These are phyloP conservation scores for Cynaeus angustus DNA, from an alignment of 2,888 invertebrate species.

Conservation along the genomic window DNA sequence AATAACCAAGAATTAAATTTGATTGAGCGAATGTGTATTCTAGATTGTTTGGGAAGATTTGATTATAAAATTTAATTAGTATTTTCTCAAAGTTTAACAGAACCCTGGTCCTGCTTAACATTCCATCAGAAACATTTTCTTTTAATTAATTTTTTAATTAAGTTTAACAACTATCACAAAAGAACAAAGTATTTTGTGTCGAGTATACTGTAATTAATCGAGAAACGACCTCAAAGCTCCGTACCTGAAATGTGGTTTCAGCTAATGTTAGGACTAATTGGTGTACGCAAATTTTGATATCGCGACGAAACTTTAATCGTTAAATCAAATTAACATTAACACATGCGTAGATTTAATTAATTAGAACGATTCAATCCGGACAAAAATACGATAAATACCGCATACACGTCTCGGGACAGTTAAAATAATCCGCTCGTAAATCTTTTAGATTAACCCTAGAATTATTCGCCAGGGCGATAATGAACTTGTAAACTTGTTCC, in stretches of 20 bases:
- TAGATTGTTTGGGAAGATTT: conserved; percentile 38
- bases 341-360: too few species aligned
- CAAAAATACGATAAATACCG: too few species aligned
- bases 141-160: conserved; percentile 47
- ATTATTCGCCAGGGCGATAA: background rate
- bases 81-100: conserved; percentile 24
- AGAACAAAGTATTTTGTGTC: background rate
- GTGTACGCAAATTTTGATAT: too few species aligned
- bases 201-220: background rate
- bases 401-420: too few species aligned
- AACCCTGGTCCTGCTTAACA: conserved; percentile 6
- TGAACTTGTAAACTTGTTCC: conserved; percentile 29
- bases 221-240: too few species aligned
- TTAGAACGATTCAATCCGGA: too few species aligned
- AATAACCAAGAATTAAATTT: conserved; percentile 40
- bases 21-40: conserved; percentile 39
- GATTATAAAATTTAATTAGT: conserved; percentile 47
- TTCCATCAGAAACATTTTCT: conserved; percentile 41
- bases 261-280: too few species aligned
- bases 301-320: too few species aligned
- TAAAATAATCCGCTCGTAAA: too few species aligned
- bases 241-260: too few species aligned
- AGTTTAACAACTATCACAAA: conserved; percentile 29
- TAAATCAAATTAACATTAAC: too few species aligned
- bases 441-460: background rate